Conservation (phyloP, 2,113 vertebrate genomes). For the Mesoclemmys tuberculata region DNA sequence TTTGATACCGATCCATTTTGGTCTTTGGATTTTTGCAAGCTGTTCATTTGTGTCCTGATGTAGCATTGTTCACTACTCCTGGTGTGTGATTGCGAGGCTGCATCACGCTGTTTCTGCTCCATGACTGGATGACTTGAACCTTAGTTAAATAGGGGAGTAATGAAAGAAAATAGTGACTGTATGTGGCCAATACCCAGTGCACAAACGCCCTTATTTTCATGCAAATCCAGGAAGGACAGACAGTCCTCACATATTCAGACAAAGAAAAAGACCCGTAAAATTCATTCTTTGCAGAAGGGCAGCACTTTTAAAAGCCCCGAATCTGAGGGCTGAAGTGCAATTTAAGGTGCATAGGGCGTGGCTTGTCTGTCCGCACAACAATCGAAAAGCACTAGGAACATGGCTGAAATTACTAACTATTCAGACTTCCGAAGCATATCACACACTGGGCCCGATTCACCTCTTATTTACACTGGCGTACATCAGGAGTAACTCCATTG, state of each 20-base stretch:
- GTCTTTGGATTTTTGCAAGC: neutral
- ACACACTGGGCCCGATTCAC: neutral
- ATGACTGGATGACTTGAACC: neutral
- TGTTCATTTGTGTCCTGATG: neutral
- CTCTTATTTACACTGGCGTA: neutral
- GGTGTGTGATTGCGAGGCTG: neutral
- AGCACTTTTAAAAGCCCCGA: no score
- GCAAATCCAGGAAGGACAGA: neutral
- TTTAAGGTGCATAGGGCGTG: neutral
- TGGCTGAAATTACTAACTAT: neutral
- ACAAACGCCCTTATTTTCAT: neutral
- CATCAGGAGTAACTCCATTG: neutral
- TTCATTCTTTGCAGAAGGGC: neutral
- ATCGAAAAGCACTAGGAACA: neutral
- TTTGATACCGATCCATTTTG: neutral
- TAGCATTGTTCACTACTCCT: no score
- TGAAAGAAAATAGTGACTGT: neutral
- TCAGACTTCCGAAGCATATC: neutral
- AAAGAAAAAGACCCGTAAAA: neutral
- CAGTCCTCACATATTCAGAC: neutral
- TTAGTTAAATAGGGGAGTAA: neutral
- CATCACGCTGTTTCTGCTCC: constrained; percentile 25
- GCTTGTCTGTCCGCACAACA: neutral
- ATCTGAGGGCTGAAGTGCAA: neutral
- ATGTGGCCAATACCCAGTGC: neutral